Evolutionary conservation across 1,140 invertebrate species (phyloP), one percentile per base, ranked within the genome.

Genomic region (Callitettix versicolor): DNA sequence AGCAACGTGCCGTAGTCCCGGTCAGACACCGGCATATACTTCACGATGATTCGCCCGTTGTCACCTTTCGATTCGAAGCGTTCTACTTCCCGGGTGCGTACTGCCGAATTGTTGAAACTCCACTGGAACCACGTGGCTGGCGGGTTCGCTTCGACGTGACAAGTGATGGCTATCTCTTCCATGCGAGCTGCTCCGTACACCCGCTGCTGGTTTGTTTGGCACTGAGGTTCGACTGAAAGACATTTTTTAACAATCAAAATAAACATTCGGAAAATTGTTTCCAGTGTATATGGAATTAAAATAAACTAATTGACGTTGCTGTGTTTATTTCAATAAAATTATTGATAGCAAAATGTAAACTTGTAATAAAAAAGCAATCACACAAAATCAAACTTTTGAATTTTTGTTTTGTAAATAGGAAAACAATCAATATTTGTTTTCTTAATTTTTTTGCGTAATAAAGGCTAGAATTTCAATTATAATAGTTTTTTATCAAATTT

Each of bases 41-140:
- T 71, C 11, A 75, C 65, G 11, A 71, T 64, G 60, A 73, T 75
- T 17, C 62, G 60, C 3, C 65, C 62, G 21, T 64, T 64, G n/a
- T 59, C 64, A 17, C 54, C 62, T 50, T 22, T 36, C 2, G 55
- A 62, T 52, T 42, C 50, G 40, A 53, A 53, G 18, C 53, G 42
- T 22, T 44, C 44, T 9, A 53, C 44, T 4, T 58, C 60, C 22
- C 57, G 56, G 1, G 58, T 55, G 14, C 48, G 41, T 5, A 49
- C 41, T 3, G 74, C 73, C 11, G 77, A 76, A 61, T 74, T 78
- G 67, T 80, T 80, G 64, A 80, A 80, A 53, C 70, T 72, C 79
- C 79, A 80, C 14, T 70, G 67, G 63, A 78, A 80, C 51, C 71
- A 66, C 43, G 72, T 63, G 20, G 71, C 70, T 14, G 65, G 47